Evolutionary conservation across 2,797 vertebrate genomes (phyloP), one percentile per base, ranked within the genome.

Genomic region (Huso huso): DNA sequence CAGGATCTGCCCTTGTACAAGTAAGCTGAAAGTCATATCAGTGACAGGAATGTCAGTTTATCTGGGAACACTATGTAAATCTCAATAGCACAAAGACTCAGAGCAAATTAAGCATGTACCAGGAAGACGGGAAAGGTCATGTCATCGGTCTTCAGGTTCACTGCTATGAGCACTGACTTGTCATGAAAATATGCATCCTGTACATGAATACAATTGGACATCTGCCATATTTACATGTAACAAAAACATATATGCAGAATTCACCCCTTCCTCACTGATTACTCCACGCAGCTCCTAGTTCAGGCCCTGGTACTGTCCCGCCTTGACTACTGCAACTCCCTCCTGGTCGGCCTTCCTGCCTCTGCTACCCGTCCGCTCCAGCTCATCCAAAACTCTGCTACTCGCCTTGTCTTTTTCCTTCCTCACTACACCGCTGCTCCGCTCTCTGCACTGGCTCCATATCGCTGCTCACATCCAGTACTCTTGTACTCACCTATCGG

Each of bases 161-260:
- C 48, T 7, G 12, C 51, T 10, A 49, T 57, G n/a, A 57, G 53
- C 48, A 12, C 55, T 57, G 58, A 55, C 53, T 59, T 66, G 65
- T 59, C 65, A 66, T 48, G 15, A 59, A 66, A 3, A 48, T 55
- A 37, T 11, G 51, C 48, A 11, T 9, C 48, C n/a, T 4, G 55
- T 58, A 66, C 13, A 59, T 57, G 49, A 49, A 52, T 62, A 51
- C 15, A 13, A 51, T 73, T 74, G 74, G 72, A 77, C 69, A 62
- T 10, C 13, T 49, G 69, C 72, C 75, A 71, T 80, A 74, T 77
- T 80, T 78, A 72, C 71, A 72, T 60, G 68, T 66, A 68, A 66
- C 69, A 63, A 74, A 66, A 71, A 74, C 37, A 37, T 37, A 37
- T 37, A 37, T 37, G 37, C 37, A 37, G 37, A 37, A 37, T 37